These are phyloP conservation scores for Leptopilina clavipes DNA, from an alignment of 1,140 invertebrate species.

Conservation along the genomic window DNA sequence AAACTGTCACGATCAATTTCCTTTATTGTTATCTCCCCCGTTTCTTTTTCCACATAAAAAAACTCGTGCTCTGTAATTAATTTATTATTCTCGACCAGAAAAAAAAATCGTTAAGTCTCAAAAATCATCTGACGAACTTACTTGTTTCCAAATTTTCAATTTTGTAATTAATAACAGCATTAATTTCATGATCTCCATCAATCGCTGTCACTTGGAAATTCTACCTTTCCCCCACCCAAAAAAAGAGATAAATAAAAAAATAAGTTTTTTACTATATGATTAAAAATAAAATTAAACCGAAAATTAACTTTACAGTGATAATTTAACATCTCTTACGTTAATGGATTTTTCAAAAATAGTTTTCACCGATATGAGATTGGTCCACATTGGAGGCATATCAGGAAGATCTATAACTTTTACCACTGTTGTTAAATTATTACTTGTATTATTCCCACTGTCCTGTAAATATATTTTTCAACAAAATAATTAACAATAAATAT, in stretches of 20 bases:
- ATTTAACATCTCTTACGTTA: constrained; percentile 49
- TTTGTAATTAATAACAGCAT: constrained; percentile 73
- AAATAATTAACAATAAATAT: too few species aligned
- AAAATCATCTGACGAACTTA: constrained; percentile 36
- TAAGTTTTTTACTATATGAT: too few species aligned
- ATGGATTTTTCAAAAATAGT: constrained; percentile 74
- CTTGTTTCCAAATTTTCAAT: constrained; percentile 54
- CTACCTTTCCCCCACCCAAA: too few species aligned
- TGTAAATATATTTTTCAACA: constrained; percentile 45
- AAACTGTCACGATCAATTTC: constrained; percentile 75
- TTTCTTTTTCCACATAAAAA: constrained; percentile 62
- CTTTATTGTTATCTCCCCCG: constrained; percentile 70
- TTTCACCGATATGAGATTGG: constrained; percentile 73
- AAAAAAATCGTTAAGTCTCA: background rate
- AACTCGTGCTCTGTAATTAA: constrained; percentile 58
- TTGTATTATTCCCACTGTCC: constrained; percentile 72
- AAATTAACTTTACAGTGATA: too few species aligned
- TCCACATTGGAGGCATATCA: constrained; percentile 74
- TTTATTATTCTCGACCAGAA: background rate
- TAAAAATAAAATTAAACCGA: too few species aligned
- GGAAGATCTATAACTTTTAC: constrained; percentile 76
- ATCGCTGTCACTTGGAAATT: constrained; percentile 71
- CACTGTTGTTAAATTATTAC: constrained; percentile 68
- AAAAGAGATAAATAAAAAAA: background rate
- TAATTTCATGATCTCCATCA: constrained; percentile 76